Conservation (phyloP, 2,797 vertebrate genomes). For the Falco concolor region DNA sequence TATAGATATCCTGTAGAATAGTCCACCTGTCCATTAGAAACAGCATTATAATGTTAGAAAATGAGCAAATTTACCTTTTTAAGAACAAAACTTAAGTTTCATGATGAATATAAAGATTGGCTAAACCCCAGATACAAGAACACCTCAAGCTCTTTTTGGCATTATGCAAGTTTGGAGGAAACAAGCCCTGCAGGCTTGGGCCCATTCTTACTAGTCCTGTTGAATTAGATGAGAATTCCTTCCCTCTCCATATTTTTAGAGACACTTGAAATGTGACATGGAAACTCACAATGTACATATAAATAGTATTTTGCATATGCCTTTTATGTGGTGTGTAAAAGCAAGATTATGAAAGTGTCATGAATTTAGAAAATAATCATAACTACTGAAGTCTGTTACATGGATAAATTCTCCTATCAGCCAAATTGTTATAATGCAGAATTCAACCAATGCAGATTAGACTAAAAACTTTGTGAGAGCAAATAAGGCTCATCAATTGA, state of each 20-base stretch:
- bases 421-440: background rate
- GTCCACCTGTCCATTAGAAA: conserved; percentile 78
- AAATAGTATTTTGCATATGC: background rate
- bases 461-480: background rate
- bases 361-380: background rate
- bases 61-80: background rate
- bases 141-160: background rate
- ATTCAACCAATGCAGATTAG: background rate
- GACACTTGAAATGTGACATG: background rate
- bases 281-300: background rate
- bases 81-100: background rate
- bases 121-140: background rate
- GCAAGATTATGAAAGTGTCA: background rate
- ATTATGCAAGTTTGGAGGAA: background rate
- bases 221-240: background rate
- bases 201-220: background rate
- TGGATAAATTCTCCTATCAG: background rate
- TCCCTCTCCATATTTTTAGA: background rate
- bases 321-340: background rate
- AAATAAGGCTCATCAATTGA: background rate
- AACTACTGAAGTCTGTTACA: background rate
- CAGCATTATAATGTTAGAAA: conserved; percentile 35
- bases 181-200: background rate
- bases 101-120: background rate
- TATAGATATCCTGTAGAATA: conserved; percentile 83